These are phyloP conservation scores for Holocentrus rufus DNA, from an alignment of 2,797 vertebrate genomes.

Conservation along the genomic window DNA sequence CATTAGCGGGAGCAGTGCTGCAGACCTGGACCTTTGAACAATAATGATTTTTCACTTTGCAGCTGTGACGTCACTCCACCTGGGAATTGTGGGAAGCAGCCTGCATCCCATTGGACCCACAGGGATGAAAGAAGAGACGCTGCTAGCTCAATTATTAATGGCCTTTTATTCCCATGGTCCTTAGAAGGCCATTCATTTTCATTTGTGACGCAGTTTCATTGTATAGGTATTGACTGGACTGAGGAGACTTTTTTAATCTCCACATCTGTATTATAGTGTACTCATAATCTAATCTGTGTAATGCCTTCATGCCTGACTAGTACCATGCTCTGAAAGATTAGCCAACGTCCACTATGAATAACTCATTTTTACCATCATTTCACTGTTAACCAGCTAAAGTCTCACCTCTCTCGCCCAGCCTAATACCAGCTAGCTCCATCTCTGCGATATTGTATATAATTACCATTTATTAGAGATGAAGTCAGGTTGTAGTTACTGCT, in stretches of 20 bases:
- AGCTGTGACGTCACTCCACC: constrained; percentile 56
- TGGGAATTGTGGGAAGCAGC: constrained; percentile 33
- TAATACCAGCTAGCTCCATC: background rate
- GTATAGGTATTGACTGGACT: constrained; percentile 8
- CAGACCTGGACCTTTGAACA: constrained; percentile 10
- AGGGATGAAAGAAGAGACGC: constrained; percentile 13
- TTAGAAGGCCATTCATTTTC: constrained; percentile 37
- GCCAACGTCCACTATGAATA: background rate
- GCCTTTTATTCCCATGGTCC: constrained; percentile 26
- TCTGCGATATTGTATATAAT: constrained; percentile 16
- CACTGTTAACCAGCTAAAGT: background rate
- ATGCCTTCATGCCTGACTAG: background rate
- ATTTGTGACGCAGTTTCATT: constrained; percentile 21
- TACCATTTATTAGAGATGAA: constrained; percentile 41
- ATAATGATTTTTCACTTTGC: constrained; percentile 58
- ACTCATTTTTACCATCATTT: background rate
- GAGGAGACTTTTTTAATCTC: background rate
- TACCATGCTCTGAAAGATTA: background rate
- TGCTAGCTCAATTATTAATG: constrained; percentile 43
- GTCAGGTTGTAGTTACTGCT: constrained; percentile 23
- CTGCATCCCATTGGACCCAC: constrained; percentile 14
- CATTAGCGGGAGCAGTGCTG: constrained; percentile 41
- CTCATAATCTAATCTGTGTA: background rate
- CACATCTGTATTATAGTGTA: background rate
- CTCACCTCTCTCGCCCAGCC: background rate